Base-by-base conservation (phyloP, 1,140 invertebrate species). In the Tetramorium alpestre region DNA sequence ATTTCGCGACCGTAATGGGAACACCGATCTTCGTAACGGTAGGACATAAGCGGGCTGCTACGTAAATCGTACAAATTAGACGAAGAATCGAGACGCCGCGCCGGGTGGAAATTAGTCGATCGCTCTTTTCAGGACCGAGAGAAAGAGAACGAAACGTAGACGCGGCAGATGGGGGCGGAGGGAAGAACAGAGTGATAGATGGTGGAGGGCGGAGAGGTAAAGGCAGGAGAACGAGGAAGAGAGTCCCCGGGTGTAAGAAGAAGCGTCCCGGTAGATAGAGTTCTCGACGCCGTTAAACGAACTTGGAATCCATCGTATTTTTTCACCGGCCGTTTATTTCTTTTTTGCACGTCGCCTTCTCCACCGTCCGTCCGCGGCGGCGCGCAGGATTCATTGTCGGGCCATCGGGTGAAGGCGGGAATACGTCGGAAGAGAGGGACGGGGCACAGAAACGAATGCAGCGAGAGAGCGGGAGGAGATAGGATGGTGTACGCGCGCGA, bases 211-310 rank as follows among this genome's bases (percentile, higher is more conserved):
- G 28, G 67, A 77, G 44, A 85, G 38, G 16, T 41, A 28, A 25
- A 49, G 60, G 47, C 28, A 13, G 41, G 28, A 25, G 65, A 64
- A 72, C 54, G 41, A 33, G 11, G 73, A 56, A 49, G 33, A 51
- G 38, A 47, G 28, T 80, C 13, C 22, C 25, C 16, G 62, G 4
- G 56, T 62, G 47, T 58, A 77, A 81, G 86, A 89, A 47, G 89
- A 64, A 69, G 51, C 78, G 65, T 47, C 60, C 54, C 38, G 22
- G 72, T 49, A 72, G 86, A 87, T 88, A 78, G 87, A 89, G 88
- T 91, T 91, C 86, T 87, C 85, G 81, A 73, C 62, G 80, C 91
- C 88, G 88, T 91, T 91, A 89, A 91, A 91, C 86, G 90, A 91
- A 89, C 88, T 91, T 77, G 62, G 75, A 75, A 86, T 80, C 64